phyloP scores from a whole-genome alignment of 2,797 vertebrate species.

The Syncerus caffer region DNA sequence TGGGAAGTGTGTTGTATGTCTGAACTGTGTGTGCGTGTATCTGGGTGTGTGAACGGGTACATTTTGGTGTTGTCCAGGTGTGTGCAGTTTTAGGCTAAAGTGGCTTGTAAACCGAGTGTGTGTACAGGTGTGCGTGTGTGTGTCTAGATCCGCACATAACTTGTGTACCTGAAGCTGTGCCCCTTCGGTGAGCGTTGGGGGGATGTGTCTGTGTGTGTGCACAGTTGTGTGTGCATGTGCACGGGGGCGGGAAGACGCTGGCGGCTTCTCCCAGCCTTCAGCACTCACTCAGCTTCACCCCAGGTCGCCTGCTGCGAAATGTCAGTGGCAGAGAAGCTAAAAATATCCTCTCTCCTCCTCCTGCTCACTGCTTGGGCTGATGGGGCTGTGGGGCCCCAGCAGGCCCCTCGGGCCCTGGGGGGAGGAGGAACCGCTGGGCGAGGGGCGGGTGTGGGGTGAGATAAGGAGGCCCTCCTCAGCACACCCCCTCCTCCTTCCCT shows the following conservation, averaged over 20 bases:
- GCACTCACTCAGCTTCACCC: slow-evolving; percentile 80
- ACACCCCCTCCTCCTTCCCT: background rate
- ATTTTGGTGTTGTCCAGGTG: background rate
- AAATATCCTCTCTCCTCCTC: slow-evolving; percentile 76
- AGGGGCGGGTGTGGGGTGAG: slow-evolving; percentile 14
- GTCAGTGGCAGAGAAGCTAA: slow-evolving; percentile 80
- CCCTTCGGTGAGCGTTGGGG: background rate
- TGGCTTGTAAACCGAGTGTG: background rate
- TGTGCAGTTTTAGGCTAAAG: background rate
- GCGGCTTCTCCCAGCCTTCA: slow-evolving; percentile 74
- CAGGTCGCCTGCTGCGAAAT: slow-evolving; percentile 79
- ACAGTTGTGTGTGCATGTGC: slow-evolving; percentile 55
- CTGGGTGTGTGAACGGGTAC: background rate
- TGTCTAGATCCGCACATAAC: background rate
- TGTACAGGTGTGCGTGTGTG: background rate
- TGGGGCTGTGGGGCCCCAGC: slow-evolving; percentile 74
- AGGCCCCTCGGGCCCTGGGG: slow-evolving; percentile 62
- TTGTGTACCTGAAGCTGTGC: background rate
- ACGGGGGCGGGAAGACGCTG: slow-evolving; percentile 60
- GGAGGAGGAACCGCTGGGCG: slow-evolving; percentile 50
- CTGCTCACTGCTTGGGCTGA: slow-evolving; percentile 73
- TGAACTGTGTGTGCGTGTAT: background rate
- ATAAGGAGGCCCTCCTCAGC: slow-evolving; percentile 40
- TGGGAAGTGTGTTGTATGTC: background rate
- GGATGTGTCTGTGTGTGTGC: background rate